Base-by-base conservation (phyloP, 2,888 invertebrate genomes). In the Halictus quadricinctus region DNA sequence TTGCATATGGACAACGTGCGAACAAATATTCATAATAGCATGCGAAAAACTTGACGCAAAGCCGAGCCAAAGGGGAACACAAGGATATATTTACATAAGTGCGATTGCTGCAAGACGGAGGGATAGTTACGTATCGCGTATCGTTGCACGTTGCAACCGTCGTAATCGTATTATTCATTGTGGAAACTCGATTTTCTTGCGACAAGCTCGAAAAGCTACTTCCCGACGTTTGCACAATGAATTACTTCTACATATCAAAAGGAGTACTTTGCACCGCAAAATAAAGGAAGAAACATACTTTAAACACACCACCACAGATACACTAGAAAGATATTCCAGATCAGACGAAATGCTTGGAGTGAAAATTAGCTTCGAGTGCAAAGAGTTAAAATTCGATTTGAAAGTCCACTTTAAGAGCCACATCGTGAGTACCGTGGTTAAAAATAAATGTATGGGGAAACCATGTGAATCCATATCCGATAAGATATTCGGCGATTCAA, bases 31-130 rank as follows among this genome's bases (percentile, higher is more conserved):
- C 43, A 15, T 48, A 79, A 66, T 50, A 5, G 13, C 18, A 43
- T 70, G 78, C 66, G 64, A 80, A 86, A 75, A 72, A 60, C 3
- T 8, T 15, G 60, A 72, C 66, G 72, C 75, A 80, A 87, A 82
- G 75, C 69, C 48, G 29, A 76, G 41, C 69, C 69, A 72, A 50
- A 76, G 78, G 76, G 78, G 72, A 82, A 80, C 72, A 73, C 81
- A 58, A 76, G 77, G 72, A 73, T 83, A 73, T 83, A 86, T 87
- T 87, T 87, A 83, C 86, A 87, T 87, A 83, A 86, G 86, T 66
- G 43, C 58, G 86, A 86, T 86, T 86, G 86, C 86, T 15, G 83
- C 72, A 87, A 83, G 77, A 76, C 73, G 60, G 60, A 76, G 69
- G 77, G 83, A 87, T 87, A 86, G 87, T 87, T 87, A 86, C 80